Evolutionary conservation across 2,797 vertebrate species (phyloP), one percentile per base, ranked within the genome.

Genomic region (Heterohyrax brucei): DNA sequence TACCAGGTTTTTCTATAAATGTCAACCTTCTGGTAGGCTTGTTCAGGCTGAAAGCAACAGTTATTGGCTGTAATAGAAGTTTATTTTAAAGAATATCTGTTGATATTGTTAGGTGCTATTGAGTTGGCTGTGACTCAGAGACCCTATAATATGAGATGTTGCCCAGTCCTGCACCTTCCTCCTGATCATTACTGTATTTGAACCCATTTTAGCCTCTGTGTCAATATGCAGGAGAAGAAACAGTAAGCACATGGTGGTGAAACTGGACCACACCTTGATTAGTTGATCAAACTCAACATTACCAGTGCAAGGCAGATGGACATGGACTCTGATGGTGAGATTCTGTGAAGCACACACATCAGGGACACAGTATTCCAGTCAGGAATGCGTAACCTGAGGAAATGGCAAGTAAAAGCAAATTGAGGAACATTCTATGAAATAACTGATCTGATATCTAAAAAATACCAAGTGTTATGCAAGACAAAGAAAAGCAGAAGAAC

Each of bases 361-460:
- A 24, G 39, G 48, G 22, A 62, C 0, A 1, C 4, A 14, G 77
- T 24, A 13, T 39, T 66, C n/a, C 53, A 77, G 68, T 39, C 76
- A 21, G 33, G 89, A 82, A 73, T 1, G 19, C 3, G 22, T 9
- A 59, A 22, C 39, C 30, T 28, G 14, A 61, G 72, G 59, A 75
- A 91, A n/a, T 33, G 59, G 16, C 46, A 26, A 79, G n/a, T 10
- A 46, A 70, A 75, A 59, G 91, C 7, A 79, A 82, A 64, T 1
- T 10, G 44, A 91, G 12, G 8, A 22, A 39, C 53, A 46, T 12
- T 50, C 61, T 64, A 5, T 53, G 10, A 79, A 59, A 76, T 46
- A 75, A 56, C 28, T 91, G 46, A 81, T 24, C 61, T 22, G n/a
- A 48, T 75, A 73, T 87, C 56, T 85, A 82, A 83, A 68, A 94